These are phyloP conservation scores for Linnaemya vulpina DNA, from an alignment of 2,888 invertebrate species.

Conservation along the genomic window DNA sequence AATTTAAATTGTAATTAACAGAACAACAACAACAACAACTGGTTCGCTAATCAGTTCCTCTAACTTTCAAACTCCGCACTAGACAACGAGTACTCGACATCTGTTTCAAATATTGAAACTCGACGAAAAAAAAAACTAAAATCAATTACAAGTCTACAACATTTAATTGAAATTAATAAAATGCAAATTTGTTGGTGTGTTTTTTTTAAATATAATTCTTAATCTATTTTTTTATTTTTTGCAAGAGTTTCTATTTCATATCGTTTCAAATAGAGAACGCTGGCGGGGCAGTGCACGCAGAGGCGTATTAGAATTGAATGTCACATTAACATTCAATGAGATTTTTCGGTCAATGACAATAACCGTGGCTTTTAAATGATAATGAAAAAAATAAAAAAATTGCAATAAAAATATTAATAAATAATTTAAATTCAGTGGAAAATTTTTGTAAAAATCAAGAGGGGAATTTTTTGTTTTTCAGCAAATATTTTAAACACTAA, in stretches of 20 bases:
- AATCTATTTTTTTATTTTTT: no score
- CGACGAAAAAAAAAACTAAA: not conserved
- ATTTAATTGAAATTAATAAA: slow-evolving; percentile 34
- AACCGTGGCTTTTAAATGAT: slow-evolving; percentile 5
- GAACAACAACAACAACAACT: not conserved
- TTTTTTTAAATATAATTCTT: not conserved
- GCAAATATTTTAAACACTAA: no score
- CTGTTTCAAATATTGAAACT: not conserved
- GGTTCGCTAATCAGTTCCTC: not conserved
- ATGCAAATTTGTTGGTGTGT: slow-evolving; percentile 31
- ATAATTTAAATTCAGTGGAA: slow-evolving; percentile 30
- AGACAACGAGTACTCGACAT: not conserved
- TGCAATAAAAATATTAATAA: not conserved
- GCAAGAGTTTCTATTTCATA: no score
- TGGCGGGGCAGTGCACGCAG: not conserved
- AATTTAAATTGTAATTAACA: no score
- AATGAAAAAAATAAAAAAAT: not conserved
- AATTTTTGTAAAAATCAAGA: slow-evolving; percentile 18
- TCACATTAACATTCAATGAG: slow-evolving; percentile 24
- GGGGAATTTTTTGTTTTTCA: not conserved
- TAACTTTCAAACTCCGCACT: not conserved
- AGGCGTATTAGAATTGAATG: slow-evolving; percentile 29
- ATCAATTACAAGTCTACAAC: not conserved
- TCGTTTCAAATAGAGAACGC: no score
- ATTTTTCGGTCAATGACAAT: slow-evolving; percentile 58